Evolutionary conservation across 2,797 vertebrate species (phyloP).

Genomic region (Enteromius anoplus): DNA sequence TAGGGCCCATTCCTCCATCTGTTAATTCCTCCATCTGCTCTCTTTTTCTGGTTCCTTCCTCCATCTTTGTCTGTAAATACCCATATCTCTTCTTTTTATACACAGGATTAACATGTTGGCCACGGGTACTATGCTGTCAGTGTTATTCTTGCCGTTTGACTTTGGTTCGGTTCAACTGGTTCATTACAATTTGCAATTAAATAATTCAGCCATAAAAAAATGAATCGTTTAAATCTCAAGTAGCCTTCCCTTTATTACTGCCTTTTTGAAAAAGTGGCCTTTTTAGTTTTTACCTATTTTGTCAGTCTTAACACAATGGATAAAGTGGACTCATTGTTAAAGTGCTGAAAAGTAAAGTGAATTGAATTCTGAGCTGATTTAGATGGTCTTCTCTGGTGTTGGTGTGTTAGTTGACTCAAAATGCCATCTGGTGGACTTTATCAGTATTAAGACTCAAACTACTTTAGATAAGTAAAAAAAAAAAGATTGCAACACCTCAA

Average conservation of each 20-base stretch:
- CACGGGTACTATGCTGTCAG: constrained; percentile 23
- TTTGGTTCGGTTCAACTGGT: constrained; percentile 17
- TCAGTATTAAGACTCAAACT: constrained; percentile 66
- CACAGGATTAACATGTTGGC: constrained; percentile 29
- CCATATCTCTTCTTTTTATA: constrained; percentile 3
- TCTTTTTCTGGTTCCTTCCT: background rate
- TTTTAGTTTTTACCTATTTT: constrained; percentile 14
- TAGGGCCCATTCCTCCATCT: constrained; percentile 15
- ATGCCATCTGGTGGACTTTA: constrained; percentile 71
- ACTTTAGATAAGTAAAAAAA: background rate
- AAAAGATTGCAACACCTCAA: background rate
- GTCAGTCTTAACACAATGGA: constrained; percentile 6
- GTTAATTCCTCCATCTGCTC: constrained; percentile 23
- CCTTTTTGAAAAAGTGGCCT: constrained; percentile 13
- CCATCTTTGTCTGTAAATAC: constrained; percentile 10
- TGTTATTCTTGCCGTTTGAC: constrained; percentile 12
- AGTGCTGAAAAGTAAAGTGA: background rate
- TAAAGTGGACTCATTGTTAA: background rate
- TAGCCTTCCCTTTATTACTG: constrained; percentile 8
- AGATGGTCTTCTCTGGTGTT: background rate
- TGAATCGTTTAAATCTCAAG: constrained; percentile 4
- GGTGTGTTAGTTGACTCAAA: constrained; percentile 59
- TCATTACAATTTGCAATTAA: background rate
- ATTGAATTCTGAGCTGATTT: background rate
- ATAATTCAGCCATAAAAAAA: background rate